Conservation (phyloP, 2,113 vertebrate genomes). For the Channa argus region DNA sequence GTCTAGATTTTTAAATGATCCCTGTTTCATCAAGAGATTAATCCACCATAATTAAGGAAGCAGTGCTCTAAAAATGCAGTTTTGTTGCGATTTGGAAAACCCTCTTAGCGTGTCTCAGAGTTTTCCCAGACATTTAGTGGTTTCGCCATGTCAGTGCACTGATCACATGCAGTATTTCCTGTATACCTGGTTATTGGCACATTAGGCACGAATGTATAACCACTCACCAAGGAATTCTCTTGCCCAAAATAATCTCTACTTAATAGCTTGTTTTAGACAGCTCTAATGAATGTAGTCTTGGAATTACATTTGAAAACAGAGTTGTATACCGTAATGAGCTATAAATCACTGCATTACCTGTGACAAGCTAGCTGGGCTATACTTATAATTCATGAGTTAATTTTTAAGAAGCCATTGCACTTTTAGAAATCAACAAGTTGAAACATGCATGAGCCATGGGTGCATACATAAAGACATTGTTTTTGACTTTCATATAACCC, state of each 20-base stretch:
- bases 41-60: slow-evolving; percentile 4
- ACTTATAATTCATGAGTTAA: neutral
- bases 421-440: neutral
- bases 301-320: neutral
- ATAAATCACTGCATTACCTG: neutral
- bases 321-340: neutral
- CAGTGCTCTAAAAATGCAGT: slow-evolving; percentile 4
- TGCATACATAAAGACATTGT: slow-evolving; percentile 1
- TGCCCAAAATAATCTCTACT: neutral
- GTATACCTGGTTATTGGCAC: neutral
- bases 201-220: neutral
- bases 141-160: neutral
- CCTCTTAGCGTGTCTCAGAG: neutral
- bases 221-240: neutral
- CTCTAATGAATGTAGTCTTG: neutral
- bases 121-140: neutral
- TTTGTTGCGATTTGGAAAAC: slow-evolving; percentile 22
- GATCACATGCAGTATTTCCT: neutral
- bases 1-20: slow-evolving; percentile 11
- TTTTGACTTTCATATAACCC: neutral
- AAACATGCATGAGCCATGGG: neutral
- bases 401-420: neutral
- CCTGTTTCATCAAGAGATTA: slow-evolving; percentile 7
- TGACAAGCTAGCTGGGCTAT: neutral
- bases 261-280: neutral